A percentile compares a stretch with the other conserved stretches of the same genome.
phyloP scores from a whole-genome alignment of 1,140 invertebrate genomes.

The Coptotermes formosanus region DNA sequence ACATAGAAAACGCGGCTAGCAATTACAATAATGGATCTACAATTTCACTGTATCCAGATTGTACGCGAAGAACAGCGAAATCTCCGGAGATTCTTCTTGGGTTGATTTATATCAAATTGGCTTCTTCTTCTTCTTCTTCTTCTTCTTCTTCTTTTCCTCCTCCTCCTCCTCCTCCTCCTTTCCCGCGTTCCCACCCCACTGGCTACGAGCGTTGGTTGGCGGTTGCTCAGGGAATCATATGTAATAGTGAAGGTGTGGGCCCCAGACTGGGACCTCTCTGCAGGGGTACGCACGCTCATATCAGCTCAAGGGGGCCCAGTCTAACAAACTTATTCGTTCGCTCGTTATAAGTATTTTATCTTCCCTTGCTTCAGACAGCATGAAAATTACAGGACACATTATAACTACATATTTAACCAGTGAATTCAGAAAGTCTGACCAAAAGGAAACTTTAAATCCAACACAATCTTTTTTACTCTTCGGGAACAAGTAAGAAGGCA shows the following conservation, averaged over 20 bases:
- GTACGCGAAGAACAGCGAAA: background rate
- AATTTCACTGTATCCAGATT: background rate
- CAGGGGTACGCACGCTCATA: background rate
- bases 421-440: background rate
- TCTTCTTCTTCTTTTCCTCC: background rate
- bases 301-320: background rate
- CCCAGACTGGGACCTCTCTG: background rate
- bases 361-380: background rate
- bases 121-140: background rate
- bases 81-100: background rate
- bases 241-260: background rate
- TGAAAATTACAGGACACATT: background rate
- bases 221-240: background rate
- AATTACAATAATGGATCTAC: background rate
- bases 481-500: too few species aligned
- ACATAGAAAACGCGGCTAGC: background rate
- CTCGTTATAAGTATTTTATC: background rate
- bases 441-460: background rate
- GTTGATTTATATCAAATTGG: conserved; percentile 9
- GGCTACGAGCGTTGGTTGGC: background rate
- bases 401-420: background rate
- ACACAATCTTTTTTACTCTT: background rate
- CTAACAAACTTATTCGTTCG: background rate
- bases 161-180: background rate
- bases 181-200: too few species aligned